Conservation (phyloP, 2,113 vertebrate species). For the Eidolon helvum region DNA sequence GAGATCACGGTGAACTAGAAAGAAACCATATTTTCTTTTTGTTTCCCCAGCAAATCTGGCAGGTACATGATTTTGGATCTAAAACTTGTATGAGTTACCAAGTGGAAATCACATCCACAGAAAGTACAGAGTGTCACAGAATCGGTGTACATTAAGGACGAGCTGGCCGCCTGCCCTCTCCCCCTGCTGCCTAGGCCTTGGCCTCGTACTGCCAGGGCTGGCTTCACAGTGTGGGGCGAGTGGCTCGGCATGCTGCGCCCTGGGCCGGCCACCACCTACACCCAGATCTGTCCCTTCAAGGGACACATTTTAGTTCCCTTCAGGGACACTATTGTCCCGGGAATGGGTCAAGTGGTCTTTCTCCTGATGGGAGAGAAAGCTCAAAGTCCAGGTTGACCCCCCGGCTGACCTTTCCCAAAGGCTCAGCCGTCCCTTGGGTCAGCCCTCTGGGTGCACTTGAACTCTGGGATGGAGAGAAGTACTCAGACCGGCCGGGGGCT, state of each 20-base stretch:
- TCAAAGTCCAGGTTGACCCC: not conserved
- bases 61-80: not conserved
- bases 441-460: not conserved
- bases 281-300: not conserved
- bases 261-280: not conserved
- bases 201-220: not conserved
- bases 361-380: not conserved
- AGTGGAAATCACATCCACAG: not conserved
- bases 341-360: not conserved
- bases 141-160: not conserved
- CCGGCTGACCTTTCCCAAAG: not conserved
- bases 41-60: not conserved
- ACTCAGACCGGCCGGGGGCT: not conserved
- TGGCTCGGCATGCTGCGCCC: not conserved
- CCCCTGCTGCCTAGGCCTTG: too few species aligned
- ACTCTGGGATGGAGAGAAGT: not conserved
- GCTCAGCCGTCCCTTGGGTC: not conserved
- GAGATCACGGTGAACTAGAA: not conserved
- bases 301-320: not conserved
- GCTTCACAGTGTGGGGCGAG: not conserved
- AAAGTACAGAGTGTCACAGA: not conserved
- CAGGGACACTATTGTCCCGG: not conserved
- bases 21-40: not conserved
- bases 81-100: not conserved
- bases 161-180: too few species aligned